A percentile compares a stretch with the other conserved stretches of the same genome.
Evolutionary conservation across 1,140 invertebrate genomes (phyloP).

Genomic region (Oscheius sp.): DNA sequence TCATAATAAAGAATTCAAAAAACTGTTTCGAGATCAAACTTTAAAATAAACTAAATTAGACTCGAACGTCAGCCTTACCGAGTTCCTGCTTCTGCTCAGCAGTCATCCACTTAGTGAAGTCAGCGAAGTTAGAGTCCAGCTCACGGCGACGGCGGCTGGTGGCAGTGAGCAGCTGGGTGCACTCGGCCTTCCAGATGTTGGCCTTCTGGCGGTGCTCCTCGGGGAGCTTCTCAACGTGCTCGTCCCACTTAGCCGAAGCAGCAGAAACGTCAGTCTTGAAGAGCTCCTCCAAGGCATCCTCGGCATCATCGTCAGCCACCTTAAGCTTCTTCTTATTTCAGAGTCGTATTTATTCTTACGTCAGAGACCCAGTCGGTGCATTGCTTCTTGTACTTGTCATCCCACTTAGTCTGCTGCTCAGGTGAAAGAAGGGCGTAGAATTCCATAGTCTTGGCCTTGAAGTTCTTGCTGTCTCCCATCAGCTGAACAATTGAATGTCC

Average conservation of each 20-base stretch:
- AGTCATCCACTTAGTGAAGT: slow-evolving; percentile 29
- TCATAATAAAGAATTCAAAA: no score
- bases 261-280: background rate
- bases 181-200: slow-evolving; percentile 7
- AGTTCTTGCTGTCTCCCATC: background rate
- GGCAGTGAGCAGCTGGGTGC: background rate
- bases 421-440: background rate
- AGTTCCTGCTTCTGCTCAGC: slow-evolving; percentile 19
- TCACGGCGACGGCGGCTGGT: slow-evolving; percentile 15
- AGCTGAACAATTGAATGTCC: background rate
- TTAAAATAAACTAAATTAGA: background rate
- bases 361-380: slow-evolving; percentile 15
- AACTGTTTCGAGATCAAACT: background rate
- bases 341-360: background rate
- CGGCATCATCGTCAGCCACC: background rate
- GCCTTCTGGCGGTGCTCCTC: slow-evolving; percentile 17
- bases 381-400: background rate
- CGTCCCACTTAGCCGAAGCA: slow-evolving; percentile 8
- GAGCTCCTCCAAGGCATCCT: background rate
- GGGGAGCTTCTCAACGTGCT: slow-evolving; percentile 4
- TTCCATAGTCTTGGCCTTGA: slow-evolving; percentile 13
- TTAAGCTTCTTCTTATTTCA: background rate
- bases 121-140: slow-evolving; percentile 7
- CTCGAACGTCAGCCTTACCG: no score
- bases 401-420: slow-evolving; percentile 13